phyloP scores from a whole-genome alignment of 2,888 invertebrate species.

The Caenorhabditis plicata region DNA sequence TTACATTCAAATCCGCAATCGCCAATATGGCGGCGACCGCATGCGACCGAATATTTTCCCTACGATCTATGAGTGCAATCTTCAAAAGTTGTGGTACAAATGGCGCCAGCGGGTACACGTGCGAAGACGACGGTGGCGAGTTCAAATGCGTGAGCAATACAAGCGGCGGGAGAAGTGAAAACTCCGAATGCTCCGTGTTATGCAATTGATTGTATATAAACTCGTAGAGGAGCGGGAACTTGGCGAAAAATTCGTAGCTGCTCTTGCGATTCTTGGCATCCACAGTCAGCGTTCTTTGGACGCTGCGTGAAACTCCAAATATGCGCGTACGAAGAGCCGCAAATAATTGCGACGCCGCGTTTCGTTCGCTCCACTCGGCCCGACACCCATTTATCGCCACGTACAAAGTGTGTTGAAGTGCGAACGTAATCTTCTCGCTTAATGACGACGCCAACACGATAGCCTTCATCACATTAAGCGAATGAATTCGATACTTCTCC shows the following conservation, averaged over 20 bases:
- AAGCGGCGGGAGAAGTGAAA: conserved; percentile 42
- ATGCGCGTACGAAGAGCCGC: conserved; percentile 36
- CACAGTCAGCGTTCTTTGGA: conserved; percentile 28
- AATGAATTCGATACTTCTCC: conserved; percentile 71
- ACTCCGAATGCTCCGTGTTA: conserved; percentile 7
- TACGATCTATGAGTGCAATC: conserved; percentile 28
- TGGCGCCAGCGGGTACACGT: conserved; percentile 21
- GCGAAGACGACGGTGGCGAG: conserved; percentile 22
- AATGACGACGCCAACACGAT: conserved; percentile 79
- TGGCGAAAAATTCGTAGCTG: conserved; percentile 53
- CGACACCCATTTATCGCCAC: conserved; percentile 36
- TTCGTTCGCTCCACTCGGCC: conserved; percentile 52
- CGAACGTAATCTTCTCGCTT: conserved; percentile 72
- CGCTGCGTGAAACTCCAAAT: conserved; percentile 44
- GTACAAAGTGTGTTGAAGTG: conserved; percentile 22
- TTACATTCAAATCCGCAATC: conserved; percentile 38
- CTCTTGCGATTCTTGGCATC: conserved; percentile 45
- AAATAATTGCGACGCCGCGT: conserved; percentile 51
- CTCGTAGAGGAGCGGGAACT: conserved; percentile 22
- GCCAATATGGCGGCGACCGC: conserved; percentile 48
- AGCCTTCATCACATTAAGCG: conserved; percentile 83
- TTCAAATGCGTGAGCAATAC: conserved; percentile 46
- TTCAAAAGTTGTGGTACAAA: conserved; percentile 30
- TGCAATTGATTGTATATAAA: conserved; percentile 14
- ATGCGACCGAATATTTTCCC: conserved; percentile 46